Evolutionary conservation across 1,140 invertebrate species (phyloP), one percentile per base, ranked within the genome.

Genomic region (Procambarus virginalis): DNA sequence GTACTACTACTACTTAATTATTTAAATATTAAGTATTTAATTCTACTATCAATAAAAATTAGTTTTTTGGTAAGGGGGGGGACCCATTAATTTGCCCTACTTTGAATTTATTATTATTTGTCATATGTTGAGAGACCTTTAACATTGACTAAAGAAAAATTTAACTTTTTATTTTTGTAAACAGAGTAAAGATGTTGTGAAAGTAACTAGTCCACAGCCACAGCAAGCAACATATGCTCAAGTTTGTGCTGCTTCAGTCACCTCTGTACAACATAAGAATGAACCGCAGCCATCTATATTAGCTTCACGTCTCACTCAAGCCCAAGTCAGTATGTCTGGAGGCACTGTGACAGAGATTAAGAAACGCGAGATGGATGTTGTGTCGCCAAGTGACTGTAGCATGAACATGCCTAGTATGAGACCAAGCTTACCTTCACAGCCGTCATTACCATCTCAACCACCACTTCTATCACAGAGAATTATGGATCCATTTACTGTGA

Each of bases 221-320:
- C 85, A 79, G 51, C 85, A 87, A 51, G 88, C 88, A 45, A 90
- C 89, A 45, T 90, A 90, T 60, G 89, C 89, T 77, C 89, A 90
- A 73, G 89, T 90, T 34, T 90, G 89, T 75, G 89, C 89, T 64
- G 89, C 89, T 45, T 90, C 89, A 9, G 89, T 90, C 9, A 90
- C 58, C 5, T 90, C 89, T 12, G 77, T 90, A 17, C 89, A 90
- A 55, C 89, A 86, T 3, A 84, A 85, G 45, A 60, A 73, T 20
- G 83, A 90, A 49, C 34, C 89, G 2, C 89, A 90, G 34, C 89
- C 89, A 10, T 90, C 89, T n/a, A 90, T 90, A 78, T 77, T 90
- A 12, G 89, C 89, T 55, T 90, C 89, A 51, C 83, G 83, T 34
- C 84, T 90, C 77, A 84, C 89, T 22, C 83, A 90, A 46, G 89